Percentiles rank a stretch among this genome's conserved stretches.
Evolutionary conservation across 2,113 vertebrate species (phyloP).

Genomic region (Petromus typicus): DNA sequence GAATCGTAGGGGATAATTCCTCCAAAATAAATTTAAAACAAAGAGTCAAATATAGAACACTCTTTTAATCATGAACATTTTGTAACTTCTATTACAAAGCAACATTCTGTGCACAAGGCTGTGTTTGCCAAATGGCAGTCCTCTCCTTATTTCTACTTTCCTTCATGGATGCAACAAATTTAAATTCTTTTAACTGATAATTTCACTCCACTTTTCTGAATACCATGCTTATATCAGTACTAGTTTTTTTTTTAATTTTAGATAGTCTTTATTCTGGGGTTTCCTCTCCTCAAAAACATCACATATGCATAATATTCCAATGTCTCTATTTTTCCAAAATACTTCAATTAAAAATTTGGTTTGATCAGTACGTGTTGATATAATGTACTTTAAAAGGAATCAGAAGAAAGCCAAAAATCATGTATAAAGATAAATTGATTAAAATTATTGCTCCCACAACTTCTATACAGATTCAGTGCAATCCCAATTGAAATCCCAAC

Average conservation of each 20-base stretch:
- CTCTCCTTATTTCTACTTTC: neutral
- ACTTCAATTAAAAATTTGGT: neutral
- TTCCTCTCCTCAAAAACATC: neutral
- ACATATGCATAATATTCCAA: neutral
- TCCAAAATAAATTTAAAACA: neutral
- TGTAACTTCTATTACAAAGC: neutral
- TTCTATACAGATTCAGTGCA: too few species aligned
- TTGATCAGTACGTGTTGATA: neutral
- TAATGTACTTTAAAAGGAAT: neutral
- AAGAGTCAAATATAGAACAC: neutral
- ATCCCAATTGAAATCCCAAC: too few species aligned
- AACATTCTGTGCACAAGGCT: neutral
- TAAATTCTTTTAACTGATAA: neutral
- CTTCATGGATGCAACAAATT: neutral
- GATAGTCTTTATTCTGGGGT: neutral
- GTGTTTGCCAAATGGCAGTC: neutral
- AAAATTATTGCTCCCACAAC: too few species aligned
- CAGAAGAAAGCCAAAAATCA: neutral
- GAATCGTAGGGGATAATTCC: neutral
- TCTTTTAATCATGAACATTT: neutral
- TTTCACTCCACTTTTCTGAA: neutral
- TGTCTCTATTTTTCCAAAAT: neutral
- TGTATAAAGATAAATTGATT: neutral
- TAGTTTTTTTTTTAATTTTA: neutral
- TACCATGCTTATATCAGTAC: neutral